Evolutionary conservation across 2,888 invertebrate species (phyloP), one percentile per base, ranked within the genome.

Genomic region (Thymelicus lineola): DNA sequence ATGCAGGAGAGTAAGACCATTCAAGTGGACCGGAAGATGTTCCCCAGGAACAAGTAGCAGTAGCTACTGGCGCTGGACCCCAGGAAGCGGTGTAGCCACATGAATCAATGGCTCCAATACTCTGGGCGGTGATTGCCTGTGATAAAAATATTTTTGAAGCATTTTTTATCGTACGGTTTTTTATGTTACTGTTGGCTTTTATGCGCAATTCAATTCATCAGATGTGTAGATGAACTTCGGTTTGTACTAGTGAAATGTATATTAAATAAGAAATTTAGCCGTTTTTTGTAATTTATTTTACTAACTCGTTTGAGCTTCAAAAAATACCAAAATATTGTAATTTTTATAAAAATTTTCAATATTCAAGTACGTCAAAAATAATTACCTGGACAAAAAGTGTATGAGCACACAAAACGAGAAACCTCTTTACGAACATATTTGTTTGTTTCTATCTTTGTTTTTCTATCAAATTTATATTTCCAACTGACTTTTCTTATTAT

Each of bases 361-460:
- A 38, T 38, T 38, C 36, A 7, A 7, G 9, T 38, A 38, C 1
- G 7, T 38, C 1, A 1, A 4, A 14, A 60, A 71, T 50, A 28
- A 10, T 72, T 74, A 78, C 78, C 74, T 77, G 74, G 9, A 75
- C 46, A 14, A 78, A 46, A 7, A 76, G 15, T 7, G 72, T 70
- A 15, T 72, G 71, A 58, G 80, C 45, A 73, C 78, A 61, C 74
- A 76, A 10, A 76, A 78, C 65, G 14, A 83, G 46, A 7, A 83
- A 4, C 5, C 73, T 71, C 63, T 82, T 80, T 60, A 77, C 71
- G 68, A 76, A 78, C 85, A 85, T 85, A 71, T 67, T 75, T 42
- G 15, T 15, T 14, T 15, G 3, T 15, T 15, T 7, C 1, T 50
- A 17, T 10, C 42, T 42, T 42, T 38, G 38, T 38, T 28, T 28